A percentile compares a stretch with the other conserved stretches of the same genome.
These are phyloP conservation scores for Amblyjoppa fuscipennis DNA, from an alignment of 2,888 invertebrate genomes.

Conservation along the genomic window DNA sequence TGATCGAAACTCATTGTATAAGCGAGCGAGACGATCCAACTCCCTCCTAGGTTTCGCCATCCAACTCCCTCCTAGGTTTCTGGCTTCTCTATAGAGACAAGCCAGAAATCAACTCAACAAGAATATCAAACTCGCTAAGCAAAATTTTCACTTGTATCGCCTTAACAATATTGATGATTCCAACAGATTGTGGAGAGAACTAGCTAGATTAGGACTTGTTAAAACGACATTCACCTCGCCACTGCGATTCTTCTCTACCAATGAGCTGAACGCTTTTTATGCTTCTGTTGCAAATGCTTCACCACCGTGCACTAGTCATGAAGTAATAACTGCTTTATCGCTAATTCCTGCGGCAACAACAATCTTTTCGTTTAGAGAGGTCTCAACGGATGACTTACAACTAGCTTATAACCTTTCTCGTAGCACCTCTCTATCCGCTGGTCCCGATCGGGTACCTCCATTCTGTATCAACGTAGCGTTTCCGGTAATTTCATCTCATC, in stretches of 20 bases:
- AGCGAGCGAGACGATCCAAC: not conserved
- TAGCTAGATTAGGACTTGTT: not conserved
- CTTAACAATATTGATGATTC: not conserved
- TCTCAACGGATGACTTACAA: no score
- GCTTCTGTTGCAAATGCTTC: not conserved
- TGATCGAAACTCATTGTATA: not conserved
- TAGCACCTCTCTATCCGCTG: no score
- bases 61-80: no score
- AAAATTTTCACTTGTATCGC: no score
- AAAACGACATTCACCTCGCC: not conserved
- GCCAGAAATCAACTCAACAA: not conserved
- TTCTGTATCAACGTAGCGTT: not conserved
- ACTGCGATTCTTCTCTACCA: not conserved
- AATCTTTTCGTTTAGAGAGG: no score
- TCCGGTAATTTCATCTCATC: not conserved
- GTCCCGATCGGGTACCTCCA: no score
- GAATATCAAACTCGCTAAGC: not conserved
- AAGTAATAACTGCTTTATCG: not conserved
- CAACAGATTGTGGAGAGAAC: not conserved
- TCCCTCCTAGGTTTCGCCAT: no score
- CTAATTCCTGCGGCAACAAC: no score
- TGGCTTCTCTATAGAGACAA: not conserved
- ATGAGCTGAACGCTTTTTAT: not conserved
- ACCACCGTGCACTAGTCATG: not conserved
- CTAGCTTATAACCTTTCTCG: no score